Percentiles rank a stretch among this genome's conserved stretches.
phyloP scores from a whole-genome alignment of 2,797 vertebrate species.

The Champsocephalus gunnari region DNA sequence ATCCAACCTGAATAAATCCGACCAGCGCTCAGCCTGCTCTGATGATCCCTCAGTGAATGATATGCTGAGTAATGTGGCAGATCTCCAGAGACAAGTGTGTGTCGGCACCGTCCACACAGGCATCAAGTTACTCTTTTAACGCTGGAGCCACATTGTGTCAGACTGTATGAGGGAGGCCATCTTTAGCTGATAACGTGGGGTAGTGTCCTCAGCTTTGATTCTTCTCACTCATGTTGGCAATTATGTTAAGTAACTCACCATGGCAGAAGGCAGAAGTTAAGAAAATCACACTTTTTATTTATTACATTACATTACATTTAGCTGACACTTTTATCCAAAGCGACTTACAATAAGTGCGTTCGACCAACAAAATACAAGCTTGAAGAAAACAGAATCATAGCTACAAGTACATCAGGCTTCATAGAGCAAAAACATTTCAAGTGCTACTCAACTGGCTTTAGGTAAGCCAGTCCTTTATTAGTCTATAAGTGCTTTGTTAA shows the following conservation, averaged over 20 bases:
- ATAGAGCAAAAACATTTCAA: no score
- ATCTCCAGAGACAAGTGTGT: conserved; percentile 42
- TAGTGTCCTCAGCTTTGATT: not conserved
- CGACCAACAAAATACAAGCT: no score
- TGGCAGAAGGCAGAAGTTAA: not conserved
- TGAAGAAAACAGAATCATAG: no score
- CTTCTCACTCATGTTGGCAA: not conserved
- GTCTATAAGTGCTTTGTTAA: no score
- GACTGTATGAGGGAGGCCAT: conserved; percentile 8
- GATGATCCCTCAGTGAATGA: conserved; percentile 45
- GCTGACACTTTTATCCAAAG: no score
- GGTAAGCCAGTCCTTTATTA: no score
- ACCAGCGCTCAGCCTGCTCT: conserved; percentile 43
- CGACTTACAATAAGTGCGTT: no score
- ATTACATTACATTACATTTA: no score
- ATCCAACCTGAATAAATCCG: conserved; percentile 69
- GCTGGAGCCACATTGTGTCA: conserved; percentile 42
- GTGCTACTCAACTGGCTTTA: no score
- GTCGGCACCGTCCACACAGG: conserved; percentile 29
- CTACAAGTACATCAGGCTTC: no score
- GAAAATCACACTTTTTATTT: no score
- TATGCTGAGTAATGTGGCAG: conserved; percentile 60
- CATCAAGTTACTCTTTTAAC: conserved; percentile 62
- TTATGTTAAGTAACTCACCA: not conserved
- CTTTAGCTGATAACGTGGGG: not conserved